A percentile compares a stretch with the other conserved stretches of the same genome.
Evolutionary conservation across 2,888 invertebrate species (phyloP).

Genomic region (Marronus borbonicus): DNA sequence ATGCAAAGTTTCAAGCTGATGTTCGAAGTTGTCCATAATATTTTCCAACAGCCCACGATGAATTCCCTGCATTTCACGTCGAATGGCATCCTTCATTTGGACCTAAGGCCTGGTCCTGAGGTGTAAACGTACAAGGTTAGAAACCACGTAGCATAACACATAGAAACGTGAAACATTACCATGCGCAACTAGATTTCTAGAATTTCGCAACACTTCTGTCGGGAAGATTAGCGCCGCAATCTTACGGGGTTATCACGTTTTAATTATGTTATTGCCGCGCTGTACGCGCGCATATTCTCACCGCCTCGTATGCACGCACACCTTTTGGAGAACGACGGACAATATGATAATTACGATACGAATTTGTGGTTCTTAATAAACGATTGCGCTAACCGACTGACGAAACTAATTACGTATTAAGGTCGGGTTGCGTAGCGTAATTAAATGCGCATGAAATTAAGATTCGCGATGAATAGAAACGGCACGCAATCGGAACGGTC

Average conservation of each 20-base stretch:
- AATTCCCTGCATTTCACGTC: too few species aligned
- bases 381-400: neutral
- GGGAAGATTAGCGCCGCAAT: neutral
- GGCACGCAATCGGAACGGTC: constrained; percentile 4
- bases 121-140: too few species aligned
- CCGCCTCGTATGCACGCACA: neutral
- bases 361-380: neutral
- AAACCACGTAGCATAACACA: too few species aligned
- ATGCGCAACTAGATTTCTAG: too few species aligned
- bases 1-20: too few species aligned
- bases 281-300: neutral
- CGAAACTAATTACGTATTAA: constrained; percentile 38
- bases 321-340: neutral
- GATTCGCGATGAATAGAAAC: neutral
- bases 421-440: constrained; percentile 19
- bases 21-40: too few species aligned
- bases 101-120: too few species aligned
- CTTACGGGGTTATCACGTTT: constrained; percentile 12
- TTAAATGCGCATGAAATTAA: neutral
- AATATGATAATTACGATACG: neutral
- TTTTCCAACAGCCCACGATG: too few species aligned
- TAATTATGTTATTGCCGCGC: neutral
- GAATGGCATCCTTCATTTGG: too few species aligned
- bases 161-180: too few species aligned
- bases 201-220: too few species aligned